These are phyloP conservation scores for Augochlorella aurata DNA, from an alignment of 2,888 invertebrate species.

Conservation along the genomic window DNA sequence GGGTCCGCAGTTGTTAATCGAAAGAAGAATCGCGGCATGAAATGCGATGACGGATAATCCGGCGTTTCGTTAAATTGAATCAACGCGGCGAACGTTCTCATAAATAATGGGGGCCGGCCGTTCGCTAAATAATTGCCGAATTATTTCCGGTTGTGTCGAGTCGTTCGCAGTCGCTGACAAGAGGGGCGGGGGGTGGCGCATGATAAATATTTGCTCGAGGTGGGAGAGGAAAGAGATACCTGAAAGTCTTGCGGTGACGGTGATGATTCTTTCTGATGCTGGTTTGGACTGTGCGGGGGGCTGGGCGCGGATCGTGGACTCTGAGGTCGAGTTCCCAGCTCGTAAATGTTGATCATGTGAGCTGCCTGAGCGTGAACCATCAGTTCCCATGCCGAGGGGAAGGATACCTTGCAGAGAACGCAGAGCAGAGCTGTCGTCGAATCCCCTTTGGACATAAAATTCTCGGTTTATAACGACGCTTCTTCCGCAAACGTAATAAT, in stretches of 20 bases:
- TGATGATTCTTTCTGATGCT: constrained; percentile 75
- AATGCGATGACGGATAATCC: no score
- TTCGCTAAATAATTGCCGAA: no score
- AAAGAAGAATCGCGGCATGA: no score
- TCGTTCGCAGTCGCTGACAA: no score
- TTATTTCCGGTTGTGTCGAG: no score
- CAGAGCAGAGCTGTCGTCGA: constrained; percentile 84
- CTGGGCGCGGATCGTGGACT: constrained; percentile 75
- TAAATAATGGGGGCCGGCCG: no score
- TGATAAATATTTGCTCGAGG: not conserved
- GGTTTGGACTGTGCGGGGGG: constrained; percentile 74
- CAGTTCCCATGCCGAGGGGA: constrained; percentile 87
- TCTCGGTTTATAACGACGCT: not conserved
- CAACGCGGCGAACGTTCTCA: no score
- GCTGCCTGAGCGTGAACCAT: constrained; percentile 88
- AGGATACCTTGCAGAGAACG: constrained; percentile 87
- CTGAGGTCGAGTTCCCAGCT: constrained; percentile 82
- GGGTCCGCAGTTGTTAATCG: no score
- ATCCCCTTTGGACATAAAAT: constrained; percentile 47
- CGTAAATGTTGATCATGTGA: constrained; percentile 87
- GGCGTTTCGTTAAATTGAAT: no score
- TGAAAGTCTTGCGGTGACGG: constrained; percentile 72
- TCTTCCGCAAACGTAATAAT: not conserved
- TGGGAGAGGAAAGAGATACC: constrained; percentile 33
- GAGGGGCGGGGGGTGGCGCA: no score